Evolutionary conservation across 1,140 invertebrate genomes (phyloP), one percentile per base, ranked within the genome.

Genomic region (Sitodiplosis mosellana): DNA sequence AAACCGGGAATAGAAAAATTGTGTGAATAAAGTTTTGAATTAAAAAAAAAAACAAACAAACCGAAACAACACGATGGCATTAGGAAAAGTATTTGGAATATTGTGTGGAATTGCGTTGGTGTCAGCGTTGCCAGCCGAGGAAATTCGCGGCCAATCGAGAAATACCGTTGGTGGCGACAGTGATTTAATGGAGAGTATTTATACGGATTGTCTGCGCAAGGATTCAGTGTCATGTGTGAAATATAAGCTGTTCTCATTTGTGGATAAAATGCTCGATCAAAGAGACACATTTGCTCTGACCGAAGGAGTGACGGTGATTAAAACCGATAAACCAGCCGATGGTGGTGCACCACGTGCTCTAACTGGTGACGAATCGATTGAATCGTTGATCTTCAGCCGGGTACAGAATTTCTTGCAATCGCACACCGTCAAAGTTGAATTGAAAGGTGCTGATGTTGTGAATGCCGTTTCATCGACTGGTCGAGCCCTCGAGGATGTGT

Each of bases 391-490:
- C 21, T 63, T 76, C 46, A 74, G 73, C 49, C 72, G 82, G 46
- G 63, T 85, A 36, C 75, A 80, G 52, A 71, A 74, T 43, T 88
- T 85, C 64, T 64, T 88, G 33, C 76, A 76, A 56, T 77, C 80
- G 0, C 83, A 86, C 65, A 78, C 81, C 18, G 67, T 88, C 45
- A 82, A 84, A 58, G 74, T 88, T n/a, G 82, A 88, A 64, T 69
- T 88, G 41, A 85, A 85, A 64, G 84, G 84, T 20, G 74, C 73
- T 46, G 83, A 88, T 56, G 80, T 87, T n/a, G 70, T 86, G 2
- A 80, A 80, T 48, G 77, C 81, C 1, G 80, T 86, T 21, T 75
- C 77, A 45, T 79, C 78, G 22, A 78, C 76, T n/a, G 83, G 82
- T 10, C 73, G 83, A 37, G 81, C 81, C 41, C 66, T 87, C 20